Percentiles rank a stretch among this genome's conserved stretches.
Evolutionary conservation across 1,140 invertebrate genomes (phyloP).

Genomic region (Lysiphlebus fabarum): DNA sequence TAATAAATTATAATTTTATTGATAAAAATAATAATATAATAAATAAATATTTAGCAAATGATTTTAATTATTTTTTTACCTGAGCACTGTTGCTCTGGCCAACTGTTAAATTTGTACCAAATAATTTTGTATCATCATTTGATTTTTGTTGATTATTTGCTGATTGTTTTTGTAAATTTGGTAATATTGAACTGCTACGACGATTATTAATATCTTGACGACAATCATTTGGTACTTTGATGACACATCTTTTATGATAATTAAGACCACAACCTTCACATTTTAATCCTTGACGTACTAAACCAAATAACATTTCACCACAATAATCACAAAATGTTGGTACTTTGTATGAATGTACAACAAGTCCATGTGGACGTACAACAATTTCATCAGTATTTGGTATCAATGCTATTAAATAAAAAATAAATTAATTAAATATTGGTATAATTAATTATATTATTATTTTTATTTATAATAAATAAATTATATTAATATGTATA

Average conservation of each 20-base stretch:
- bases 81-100: too few species aligned
- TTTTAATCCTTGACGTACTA: constrained; percentile 96
- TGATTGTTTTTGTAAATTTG: constrained; percentile 67
- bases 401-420: constrained; percentile 73
- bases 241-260: constrained; percentile 97
- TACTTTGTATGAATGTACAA: constrained; percentile 96
- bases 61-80: too few species aligned
- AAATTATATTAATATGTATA: too few species aligned
- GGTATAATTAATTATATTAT: too few species aligned
- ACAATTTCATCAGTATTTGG: constrained; percentile 66
- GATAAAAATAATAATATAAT: too few species aligned
- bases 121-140: too few species aligned
- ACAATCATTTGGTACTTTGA: constrained; percentile 98
- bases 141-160: constrained; percentile 57
- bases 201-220: constrained; percentile 57
- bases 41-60: too few species aligned
- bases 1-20: too few species aligned
- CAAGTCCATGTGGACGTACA: constrained; percentile 85
- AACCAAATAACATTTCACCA: constrained; percentile 98
- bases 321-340: constrained; percentile 99
- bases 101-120: too few species aligned
- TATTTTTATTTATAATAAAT: too few species aligned
- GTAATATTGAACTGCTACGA: constrained; percentile 58
- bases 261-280: constrained; percentile 98
- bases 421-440: too few species aligned